phyloP scores from a whole-genome alignment of 1,140 invertebrate genomes.

The Macrocentrus cingulum region DNA sequence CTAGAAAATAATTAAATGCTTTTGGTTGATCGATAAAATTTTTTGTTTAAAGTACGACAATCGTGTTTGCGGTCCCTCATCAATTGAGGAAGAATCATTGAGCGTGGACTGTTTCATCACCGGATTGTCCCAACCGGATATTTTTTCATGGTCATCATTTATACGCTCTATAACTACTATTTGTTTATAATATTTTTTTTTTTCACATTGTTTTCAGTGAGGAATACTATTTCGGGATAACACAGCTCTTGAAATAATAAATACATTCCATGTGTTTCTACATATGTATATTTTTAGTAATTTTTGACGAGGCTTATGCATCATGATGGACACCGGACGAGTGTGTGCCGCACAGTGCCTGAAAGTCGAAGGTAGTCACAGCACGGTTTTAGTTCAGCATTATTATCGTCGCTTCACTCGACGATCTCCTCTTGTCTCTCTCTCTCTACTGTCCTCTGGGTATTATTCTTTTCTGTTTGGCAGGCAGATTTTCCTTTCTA shows the following conservation, averaged over 20 bases:
- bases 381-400: constrained; percentile 33
- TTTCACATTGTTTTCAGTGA: constrained; percentile 8
- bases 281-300: neutral
- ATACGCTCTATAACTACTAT: constrained; percentile 10
- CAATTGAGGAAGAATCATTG: constrained; percentile 26
- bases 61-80: constrained; percentile 24
- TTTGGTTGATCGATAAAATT: too few species aligned
- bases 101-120: constrained; percentile 22
- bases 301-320: constrained; percentile 9
- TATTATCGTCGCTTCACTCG: neutral
- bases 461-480: constrained; percentile 1
- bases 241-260: neutral
- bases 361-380: constrained; percentile 35
- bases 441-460: neutral
- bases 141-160: constrained; percentile 21
- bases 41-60: too few species aligned
- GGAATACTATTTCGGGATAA: neutral
- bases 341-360: constrained; percentile 29
- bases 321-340: constrained; percentile 28
- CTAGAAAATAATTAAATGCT: too few species aligned
- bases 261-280: neutral
- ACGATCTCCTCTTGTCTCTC: neutral
- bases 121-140: constrained; percentile 8
- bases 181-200: constrained; percentile 14
- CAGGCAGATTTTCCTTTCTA: neutral